Base-by-base conservation (phyloP, 23 tunicate species). In the Halocynthia aurantium region DNA sequence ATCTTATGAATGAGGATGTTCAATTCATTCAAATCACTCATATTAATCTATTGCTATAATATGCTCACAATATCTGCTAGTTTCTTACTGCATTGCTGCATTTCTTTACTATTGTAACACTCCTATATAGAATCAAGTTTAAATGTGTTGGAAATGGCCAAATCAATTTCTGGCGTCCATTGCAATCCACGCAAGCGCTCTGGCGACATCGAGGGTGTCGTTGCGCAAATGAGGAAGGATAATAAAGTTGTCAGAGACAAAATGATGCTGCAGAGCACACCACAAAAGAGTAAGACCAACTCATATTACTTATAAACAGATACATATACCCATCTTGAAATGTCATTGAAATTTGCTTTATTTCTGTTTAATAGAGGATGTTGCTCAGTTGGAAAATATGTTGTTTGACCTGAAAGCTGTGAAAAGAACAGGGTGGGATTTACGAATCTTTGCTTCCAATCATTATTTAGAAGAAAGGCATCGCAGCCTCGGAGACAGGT, bases 381-480 rank as follows among this genome's bases (percentile, higher is more conserved):
- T 89, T 31, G 52, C 81, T 51, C 72, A 51, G 10, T 76, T 89
- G 88, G 96, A 89, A 63, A 83, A 84, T 13, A 67, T 89, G 21
- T 31, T 89, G 64, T 13, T 22, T 18, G 96, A 89, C 64, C 68
- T 89, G 82, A 87, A 89, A 44, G 88, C 80, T 76, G 74, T 75
- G 68, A 89, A 89, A 60, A 74, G 74, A 8, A 77, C 73, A n/a
- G 61, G 60, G 15, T 89, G 96, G 96, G 88, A 89, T 69, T 83
- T 75, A 62, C 81, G 63, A 8, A 62, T 84, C 20, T 22, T 79
- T 53, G 76, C 76, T 61, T 89, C 96, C 2, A 87, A 89, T 52
- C 87, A 78, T 18, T 89, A 72, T 75, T 73, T 70, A 50, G 88
- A 84, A 19, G 96, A 89, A 69, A 89, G 96, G 76, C 84, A 74